phyloP scores from a whole-genome alignment of 35 echinoderm and acorn worm genomes.

The Ophioderma brevispina region DNA sequence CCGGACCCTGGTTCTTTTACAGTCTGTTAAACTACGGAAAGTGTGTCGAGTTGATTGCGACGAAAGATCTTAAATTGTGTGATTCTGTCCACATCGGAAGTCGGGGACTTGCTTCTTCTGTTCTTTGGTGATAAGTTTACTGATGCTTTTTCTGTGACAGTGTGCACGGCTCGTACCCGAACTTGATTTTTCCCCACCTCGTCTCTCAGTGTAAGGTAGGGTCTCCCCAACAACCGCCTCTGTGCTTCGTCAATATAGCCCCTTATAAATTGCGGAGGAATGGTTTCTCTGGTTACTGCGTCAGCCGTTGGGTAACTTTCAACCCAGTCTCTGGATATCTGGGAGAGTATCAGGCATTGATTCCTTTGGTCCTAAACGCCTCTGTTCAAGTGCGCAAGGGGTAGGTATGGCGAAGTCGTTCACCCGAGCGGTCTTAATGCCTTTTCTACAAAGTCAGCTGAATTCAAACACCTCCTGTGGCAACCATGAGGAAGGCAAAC shows the following conservation, averaged over 20 bases:
- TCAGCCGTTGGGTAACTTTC: constrained; percentile 39
- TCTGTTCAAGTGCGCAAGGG: neutral
- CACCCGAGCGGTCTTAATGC: constrained; percentile 24
- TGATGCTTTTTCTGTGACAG: too few species aligned
- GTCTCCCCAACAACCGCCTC: too few species aligned
- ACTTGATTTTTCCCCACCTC: too few species aligned
- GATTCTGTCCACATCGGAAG: too few species aligned
- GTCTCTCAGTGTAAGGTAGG: too few species aligned
- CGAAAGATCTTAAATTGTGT: too few species aligned
- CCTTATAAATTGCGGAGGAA: constrained; percentile 27
- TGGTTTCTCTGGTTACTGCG: constrained; percentile 21
- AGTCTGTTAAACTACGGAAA: too few species aligned
- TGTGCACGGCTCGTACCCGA: too few species aligned
- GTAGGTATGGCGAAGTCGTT: neutral
- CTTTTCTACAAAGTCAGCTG: neutral
- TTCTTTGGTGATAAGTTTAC: too few species aligned
- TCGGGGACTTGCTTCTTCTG: too few species aligned
- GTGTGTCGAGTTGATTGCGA: too few species aligned
- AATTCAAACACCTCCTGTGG: neutral
- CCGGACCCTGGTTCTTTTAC: too few species aligned
- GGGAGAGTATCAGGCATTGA: constrained; percentile 21
- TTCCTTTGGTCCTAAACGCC: constrained; percentile 31
- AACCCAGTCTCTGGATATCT: constrained; percentile 19
- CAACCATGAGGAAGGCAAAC: constrained; percentile 41
- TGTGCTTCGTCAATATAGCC: constrained; percentile 31